Conservation (phyloP, 2,797 vertebrate genomes). For the Clarias fuscus region DNA sequence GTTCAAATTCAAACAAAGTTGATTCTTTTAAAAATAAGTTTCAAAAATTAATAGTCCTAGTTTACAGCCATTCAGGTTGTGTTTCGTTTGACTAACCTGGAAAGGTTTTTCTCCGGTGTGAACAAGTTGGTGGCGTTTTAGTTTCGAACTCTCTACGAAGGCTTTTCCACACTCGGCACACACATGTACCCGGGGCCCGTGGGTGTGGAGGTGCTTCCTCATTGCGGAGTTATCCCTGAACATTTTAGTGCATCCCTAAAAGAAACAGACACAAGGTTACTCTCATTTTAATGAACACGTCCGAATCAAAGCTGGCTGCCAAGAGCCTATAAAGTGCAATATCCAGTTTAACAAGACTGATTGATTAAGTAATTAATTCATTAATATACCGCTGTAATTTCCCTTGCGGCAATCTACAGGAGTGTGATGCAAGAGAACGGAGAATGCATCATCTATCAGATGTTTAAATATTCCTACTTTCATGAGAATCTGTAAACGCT, state of each 20-base stretch:
- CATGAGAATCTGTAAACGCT: too few species aligned
- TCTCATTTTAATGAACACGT: background rate
- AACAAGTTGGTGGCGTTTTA: constrained; percentile 98
- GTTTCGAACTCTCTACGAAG: constrained; percentile 98
- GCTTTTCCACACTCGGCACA: constrained; percentile 99
- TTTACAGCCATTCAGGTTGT: background rate
- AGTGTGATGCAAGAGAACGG: background rate
- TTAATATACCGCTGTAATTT: background rate
- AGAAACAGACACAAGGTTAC: background rate
- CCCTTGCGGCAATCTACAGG: background rate
- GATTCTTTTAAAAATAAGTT: background rate
- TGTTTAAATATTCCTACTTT: too few species aligned
- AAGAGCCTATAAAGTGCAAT: background rate
- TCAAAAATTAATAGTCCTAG: background rate
- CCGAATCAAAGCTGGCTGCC: background rate
- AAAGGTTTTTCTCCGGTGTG: constrained; percentile 99
- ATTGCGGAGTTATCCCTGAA: constrained; percentile 99
- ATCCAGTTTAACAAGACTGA: background rate
- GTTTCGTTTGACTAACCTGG: constrained; percentile 77
- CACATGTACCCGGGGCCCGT: constrained; percentile 95
- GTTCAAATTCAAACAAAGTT: too few species aligned
- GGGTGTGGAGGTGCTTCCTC: constrained; percentile 99
- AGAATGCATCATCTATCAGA: background rate
- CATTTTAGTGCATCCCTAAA: constrained; percentile 98
- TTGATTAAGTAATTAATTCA: background rate